These are phyloP conservation scores for Clostera curtula DNA, from an alignment of 2,888 invertebrate genomes.

Conservation along the genomic window DNA sequence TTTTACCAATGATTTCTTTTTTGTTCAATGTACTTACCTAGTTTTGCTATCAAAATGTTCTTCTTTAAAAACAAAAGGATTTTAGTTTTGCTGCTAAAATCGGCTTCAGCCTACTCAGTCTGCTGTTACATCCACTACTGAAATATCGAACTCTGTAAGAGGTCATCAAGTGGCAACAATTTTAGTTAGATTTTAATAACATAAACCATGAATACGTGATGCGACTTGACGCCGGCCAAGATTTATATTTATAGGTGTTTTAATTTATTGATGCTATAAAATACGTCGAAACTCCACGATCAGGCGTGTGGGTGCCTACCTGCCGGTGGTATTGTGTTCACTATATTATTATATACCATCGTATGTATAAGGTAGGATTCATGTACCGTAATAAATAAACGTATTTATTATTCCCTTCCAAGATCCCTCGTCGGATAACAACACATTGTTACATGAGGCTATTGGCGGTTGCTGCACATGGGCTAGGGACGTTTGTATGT, in stretches of 20 bases:
- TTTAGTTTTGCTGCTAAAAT: no score
- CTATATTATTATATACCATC: constrained; percentile 10
- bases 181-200: constrained; percentile 50
- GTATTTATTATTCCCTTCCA: constrained; percentile 8
- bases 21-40: no score
- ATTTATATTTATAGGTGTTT: constrained; percentile 66
- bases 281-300: constrained; percentile 51
- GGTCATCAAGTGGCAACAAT: constrained; percentile 34
- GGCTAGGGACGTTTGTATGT: no score
- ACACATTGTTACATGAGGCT: neutral
- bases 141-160: constrained; percentile 24
- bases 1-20: no score
- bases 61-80: no score
- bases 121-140: no score
- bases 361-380: constrained; percentile 5
- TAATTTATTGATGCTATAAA: constrained; percentile 64
- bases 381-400: constrained; percentile 5
- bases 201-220: constrained; percentile 58
- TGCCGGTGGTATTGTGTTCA: constrained; percentile 20
- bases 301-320: constrained; percentile 36
- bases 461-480: no score
- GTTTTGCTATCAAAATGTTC: no score
- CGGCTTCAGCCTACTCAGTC: no score
- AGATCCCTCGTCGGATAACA: constrained; percentile 1
- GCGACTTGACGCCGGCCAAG: constrained; percentile 58